A percentile compares a stretch with the other conserved stretches of the same genome.
Conservation (phyloP, 2,113 vertebrate genomes). For the Calidris pygmaea region DNA sequence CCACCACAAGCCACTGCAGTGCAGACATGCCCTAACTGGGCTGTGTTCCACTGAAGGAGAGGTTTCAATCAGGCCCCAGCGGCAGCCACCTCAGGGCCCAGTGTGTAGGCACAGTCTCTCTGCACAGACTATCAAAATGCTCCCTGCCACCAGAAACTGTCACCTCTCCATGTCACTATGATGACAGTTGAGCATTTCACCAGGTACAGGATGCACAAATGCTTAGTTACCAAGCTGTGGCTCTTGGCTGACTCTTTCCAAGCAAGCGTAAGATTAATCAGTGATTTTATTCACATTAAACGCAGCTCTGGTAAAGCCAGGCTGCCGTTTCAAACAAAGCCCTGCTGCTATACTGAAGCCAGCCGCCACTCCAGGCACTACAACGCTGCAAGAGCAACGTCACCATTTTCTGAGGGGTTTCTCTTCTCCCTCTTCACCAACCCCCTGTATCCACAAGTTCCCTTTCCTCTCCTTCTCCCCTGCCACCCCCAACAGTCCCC, state of each 20-base stretch:
- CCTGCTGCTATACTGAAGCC: neutral
- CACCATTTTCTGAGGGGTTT: neutral
- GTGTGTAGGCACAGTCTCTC: neutral
- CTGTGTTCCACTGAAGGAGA: neutral
- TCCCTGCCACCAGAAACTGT: neutral
- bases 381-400: rapidly evolving
- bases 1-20: neutral
- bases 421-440: neutral
- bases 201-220: neutral
- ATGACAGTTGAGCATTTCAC: neutral
- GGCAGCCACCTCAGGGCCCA: neutral
- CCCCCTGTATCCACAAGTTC: neutral
- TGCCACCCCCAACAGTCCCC: neutral
- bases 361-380: neutral
- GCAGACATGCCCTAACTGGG: rapidly evolving
- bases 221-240: neutral
- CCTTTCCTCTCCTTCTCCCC: neutral
- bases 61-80: neutral
- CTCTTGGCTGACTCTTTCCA: neutral
- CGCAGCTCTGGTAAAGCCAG: neutral
- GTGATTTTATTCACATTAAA: neutral
- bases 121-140: neutral
- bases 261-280: neutral
- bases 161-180: rapidly evolving
- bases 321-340: neutral